Conservation (phyloP, 92 coral and sea anemone species). For the Bergia sp. region DNA sequence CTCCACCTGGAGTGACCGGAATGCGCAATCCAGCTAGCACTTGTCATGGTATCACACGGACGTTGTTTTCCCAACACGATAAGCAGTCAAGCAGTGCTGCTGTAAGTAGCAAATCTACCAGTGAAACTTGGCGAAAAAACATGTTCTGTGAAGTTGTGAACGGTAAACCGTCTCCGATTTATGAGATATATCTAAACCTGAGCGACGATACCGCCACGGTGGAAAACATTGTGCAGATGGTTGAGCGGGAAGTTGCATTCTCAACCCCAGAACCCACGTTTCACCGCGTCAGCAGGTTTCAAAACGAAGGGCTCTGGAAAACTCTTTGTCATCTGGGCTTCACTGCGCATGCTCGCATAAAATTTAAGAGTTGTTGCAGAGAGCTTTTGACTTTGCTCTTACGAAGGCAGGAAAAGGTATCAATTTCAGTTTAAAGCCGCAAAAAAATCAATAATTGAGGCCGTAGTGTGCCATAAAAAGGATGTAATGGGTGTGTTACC, state of each 20-base stretch:
- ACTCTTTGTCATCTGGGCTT: no score
- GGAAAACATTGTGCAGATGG: constrained; percentile 11
- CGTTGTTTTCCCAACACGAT: neutral
- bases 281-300: no score
- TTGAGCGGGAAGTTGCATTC: constrained; percentile 38
- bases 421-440: constrained; percentile 25
- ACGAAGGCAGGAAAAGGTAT: constrained; percentile 22
- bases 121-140: constrained; percentile 13
- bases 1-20: constrained; percentile 21
- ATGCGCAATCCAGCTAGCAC: neutral
- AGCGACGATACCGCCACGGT: constrained; percentile 23
- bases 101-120: neutral
- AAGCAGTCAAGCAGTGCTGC: neutral
- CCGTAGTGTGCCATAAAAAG: constrained; percentile 1
- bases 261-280: no score
- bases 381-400: constrained; percentile 2
- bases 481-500: no score
- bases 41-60: neutral
- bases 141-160: constrained; percentile 35
- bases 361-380: neutral
- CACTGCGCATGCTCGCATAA: neutral
- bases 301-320: no score
- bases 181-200: constrained; percentile 24
- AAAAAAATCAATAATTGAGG: constrained; percentile 25
- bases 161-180: constrained; percentile 33